phyloP scores from a whole-genome alignment of 1,140 invertebrate species.

The Halictus rubicundus region DNA sequence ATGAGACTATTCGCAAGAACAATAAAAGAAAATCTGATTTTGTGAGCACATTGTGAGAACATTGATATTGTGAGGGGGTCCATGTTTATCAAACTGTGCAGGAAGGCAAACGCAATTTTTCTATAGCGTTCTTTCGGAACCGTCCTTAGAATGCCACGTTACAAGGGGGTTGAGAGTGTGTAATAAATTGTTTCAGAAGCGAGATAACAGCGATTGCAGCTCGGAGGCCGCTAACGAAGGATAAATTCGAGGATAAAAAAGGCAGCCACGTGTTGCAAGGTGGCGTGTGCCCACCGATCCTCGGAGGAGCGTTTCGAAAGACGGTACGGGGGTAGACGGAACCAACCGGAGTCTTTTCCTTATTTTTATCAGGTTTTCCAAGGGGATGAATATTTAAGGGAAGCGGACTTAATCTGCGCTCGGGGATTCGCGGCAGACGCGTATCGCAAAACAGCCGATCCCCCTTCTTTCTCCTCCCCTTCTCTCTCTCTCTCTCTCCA shows the following conservation, averaged over 20 bases:
- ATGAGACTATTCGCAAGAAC: no score
- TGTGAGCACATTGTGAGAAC: no score
- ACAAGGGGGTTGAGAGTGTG: no score
- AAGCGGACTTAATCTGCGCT: slow-evolving; percentile 76
- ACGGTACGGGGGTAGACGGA: slow-evolving; percentile 24
- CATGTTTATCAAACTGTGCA: no score
- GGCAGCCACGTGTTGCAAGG: slow-evolving; percentile 57
- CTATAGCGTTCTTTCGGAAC: no score
- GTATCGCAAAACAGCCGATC: slow-evolving; percentile 73
- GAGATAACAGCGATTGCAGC: neutral
- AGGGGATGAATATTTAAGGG: slow-evolving; percentile 78
- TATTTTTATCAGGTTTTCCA: slow-evolving; percentile 77
- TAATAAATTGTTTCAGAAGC: neutral
- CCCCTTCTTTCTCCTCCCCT: slow-evolving; percentile 35
- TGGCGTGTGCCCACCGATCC: slow-evolving; percentile 31
- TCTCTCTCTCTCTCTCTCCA: neutral
- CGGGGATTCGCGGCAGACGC: slow-evolving; percentile 73
- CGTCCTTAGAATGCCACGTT: no score
- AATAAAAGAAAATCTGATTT: no score
- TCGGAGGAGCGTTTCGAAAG: slow-evolving; percentile 49
- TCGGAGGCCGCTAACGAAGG: slow-evolving; percentile 28
- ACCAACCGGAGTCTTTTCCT: slow-evolving; percentile 61
- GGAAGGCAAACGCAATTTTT: no score
- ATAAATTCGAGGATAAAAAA: slow-evolving; percentile 38
- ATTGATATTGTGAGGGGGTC: no score